Evolutionary conservation across 2,888 invertebrate species (phyloP).

Genomic region (Philhelius pedissequus): DNA sequence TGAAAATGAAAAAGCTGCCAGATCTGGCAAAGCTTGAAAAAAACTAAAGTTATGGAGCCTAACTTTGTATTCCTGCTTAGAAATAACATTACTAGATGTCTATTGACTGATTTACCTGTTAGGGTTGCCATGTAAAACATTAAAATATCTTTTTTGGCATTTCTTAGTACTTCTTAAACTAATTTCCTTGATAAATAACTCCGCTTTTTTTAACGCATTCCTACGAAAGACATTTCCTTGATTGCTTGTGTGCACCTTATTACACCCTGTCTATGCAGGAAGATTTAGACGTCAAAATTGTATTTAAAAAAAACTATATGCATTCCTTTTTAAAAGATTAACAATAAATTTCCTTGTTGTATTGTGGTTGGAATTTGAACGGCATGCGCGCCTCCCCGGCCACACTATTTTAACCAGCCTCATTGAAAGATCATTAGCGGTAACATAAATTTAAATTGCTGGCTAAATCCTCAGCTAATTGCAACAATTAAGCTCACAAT

Average conservation of each 20-base stretch:
- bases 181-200: neutral
- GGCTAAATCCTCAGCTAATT: slow-evolving; percentile 23
- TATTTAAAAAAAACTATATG: neutral
- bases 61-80: too few relatives aligned
- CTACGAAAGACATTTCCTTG: neutral
- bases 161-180: too few relatives aligned
- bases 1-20: too few relatives aligned
- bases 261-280: neutral
- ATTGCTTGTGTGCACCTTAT: neutral
- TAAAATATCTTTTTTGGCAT: too few relatives aligned
- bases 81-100: too few relatives aligned
- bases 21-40: too few relatives aligned
- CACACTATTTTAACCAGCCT: neutral
- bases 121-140: too few relatives aligned
- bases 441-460: slow-evolving; percentile 34
- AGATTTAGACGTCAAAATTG: neutral
- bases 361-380: slow-evolving; percentile 5
- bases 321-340: neutral
- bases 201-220: neutral
- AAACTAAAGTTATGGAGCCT: too few relatives aligned
- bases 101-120: too few relatives aligned
- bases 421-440: slow-evolving; percentile 35
- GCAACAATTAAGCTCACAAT: slow-evolving; percentile 44
- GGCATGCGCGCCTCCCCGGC: too few relatives aligned
- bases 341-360: neutral